Evolutionary conservation across 2,888 invertebrate species (phyloP).

Genomic region (Archips crataeganus): DNA sequence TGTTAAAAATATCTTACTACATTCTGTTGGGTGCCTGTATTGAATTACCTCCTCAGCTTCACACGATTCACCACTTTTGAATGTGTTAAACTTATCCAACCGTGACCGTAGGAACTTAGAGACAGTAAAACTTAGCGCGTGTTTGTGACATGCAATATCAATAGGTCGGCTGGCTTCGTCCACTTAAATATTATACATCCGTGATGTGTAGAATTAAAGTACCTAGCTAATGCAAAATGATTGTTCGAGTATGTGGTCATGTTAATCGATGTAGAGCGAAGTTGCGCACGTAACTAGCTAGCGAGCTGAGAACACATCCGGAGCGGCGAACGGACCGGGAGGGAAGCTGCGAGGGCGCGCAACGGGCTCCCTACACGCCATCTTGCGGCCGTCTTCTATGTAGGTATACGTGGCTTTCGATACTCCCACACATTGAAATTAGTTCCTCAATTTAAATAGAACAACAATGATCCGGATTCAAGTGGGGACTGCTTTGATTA

Average conservation of each 20-base stretch:
- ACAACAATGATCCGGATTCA: slow-evolving; percentile 20
- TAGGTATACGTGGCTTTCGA: slow-evolving; percentile 32
- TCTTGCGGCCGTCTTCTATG: slow-evolving; percentile 17
- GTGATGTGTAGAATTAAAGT: too few relatives aligned
- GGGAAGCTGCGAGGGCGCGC: slow-evolving; percentile 23
- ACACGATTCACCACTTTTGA: too few relatives aligned
- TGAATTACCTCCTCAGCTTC: too few relatives aligned
- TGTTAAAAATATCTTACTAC: too few relatives aligned
- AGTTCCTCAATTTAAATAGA: slow-evolving; percentile 18
- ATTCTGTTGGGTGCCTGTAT: too few relatives aligned
- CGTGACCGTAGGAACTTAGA: too few relatives aligned
- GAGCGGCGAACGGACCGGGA: slow-evolving; percentile 25
- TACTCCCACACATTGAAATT: slow-evolving; percentile 22
- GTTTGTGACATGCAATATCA: too few relatives aligned
- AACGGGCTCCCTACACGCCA: neutral
- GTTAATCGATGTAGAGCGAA: slow-evolving; percentile 19
- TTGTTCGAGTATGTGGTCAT: slow-evolving; percentile 3
- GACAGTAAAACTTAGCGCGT: too few relatives aligned
- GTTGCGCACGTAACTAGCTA: slow-evolving; percentile 4
- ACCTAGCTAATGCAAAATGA: neutral
- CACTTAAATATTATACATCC: too few relatives aligned
- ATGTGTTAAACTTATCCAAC: too few relatives aligned
- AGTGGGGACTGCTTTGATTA: slow-evolving; percentile 18
- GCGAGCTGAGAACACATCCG: slow-evolving; percentile 30
- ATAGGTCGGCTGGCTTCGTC: too few relatives aligned